phyloP scores from a whole-genome alignment of 1,140 invertebrate genomes.

The Drosophila willistoni region DNA sequence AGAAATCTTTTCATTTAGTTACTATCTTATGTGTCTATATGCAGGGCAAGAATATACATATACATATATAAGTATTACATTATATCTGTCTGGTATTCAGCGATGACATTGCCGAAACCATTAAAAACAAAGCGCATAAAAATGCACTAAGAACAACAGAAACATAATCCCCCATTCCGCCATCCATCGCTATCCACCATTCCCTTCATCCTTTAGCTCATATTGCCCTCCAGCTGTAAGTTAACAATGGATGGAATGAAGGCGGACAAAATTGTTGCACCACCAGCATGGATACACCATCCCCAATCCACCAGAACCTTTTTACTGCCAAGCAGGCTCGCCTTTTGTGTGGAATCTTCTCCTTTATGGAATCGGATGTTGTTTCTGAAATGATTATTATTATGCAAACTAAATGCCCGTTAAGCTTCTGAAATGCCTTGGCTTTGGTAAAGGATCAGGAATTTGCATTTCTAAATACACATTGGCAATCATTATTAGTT shows the following conservation, averaged over 20 bases:
- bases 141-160: slow-evolving; percentile 44
- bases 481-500: slow-evolving; percentile 77
- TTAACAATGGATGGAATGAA: background rate
- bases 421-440: slow-evolving; percentile 31
- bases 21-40: slow-evolving; percentile 10
- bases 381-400: slow-evolving; percentile 55
- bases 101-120: slow-evolving; percentile 50
- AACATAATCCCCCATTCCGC: background rate
- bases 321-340: background rate
- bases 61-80: background rate
- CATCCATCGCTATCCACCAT: background rate
- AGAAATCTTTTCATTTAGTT: slow-evolving; percentile 14
- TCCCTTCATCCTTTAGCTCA: background rate
- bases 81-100: slow-evolving; percentile 21
- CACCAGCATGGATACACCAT: background rate
- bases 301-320: background rate
- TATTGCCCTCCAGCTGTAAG: slow-evolving; percentile 13
- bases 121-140: slow-evolving; percentile 62
- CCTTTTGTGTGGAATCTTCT: background rate
- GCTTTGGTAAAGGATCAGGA: slow-evolving; percentile 54
- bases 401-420: slow-evolving; percentile 68
- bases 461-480: slow-evolving; percentile 78
- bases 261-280: slow-evolving; percentile 30
- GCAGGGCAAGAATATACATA: slow-evolving; percentile 9
- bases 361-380: slow-evolving; percentile 18